A percentile compares a stretch with the other conserved stretches of the same genome.
These are phyloP conservation scores for Drosophila mojavensis DNA, from an alignment of 1,140 invertebrate species.

Conservation along the genomic window DNA sequence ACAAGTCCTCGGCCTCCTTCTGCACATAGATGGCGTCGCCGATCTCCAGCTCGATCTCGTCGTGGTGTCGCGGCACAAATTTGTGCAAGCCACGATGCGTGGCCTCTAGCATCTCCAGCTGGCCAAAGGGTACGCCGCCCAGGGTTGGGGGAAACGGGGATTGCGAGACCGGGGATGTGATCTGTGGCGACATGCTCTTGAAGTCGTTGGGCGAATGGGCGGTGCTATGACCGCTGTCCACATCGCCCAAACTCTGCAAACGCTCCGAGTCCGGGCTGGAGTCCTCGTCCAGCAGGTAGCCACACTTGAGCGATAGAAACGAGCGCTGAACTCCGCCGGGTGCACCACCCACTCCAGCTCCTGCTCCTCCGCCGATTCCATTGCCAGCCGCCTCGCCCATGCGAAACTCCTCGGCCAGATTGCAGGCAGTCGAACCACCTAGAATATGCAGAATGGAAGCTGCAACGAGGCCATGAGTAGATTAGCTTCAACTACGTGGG, in stretches of 20 bases:
- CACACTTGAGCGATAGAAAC: constrained; percentile 90
- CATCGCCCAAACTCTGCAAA: constrained; percentile 89
- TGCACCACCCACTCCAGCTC: constrained; percentile 16
- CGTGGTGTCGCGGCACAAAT: constrained; percentile 96
- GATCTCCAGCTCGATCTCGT: constrained; percentile 98
- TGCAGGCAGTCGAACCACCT: constrained; percentile 69
- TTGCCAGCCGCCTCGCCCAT: constrained; percentile 27
- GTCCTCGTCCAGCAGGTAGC: constrained; percentile 91
- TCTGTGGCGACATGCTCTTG: constrained; percentile 92
- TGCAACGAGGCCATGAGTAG: constrained; percentile 74
- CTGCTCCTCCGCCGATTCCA: background rate
- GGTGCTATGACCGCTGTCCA: constrained; percentile 95
- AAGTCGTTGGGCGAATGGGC: constrained; percentile 94
- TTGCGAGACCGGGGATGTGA: constrained; percentile 85
- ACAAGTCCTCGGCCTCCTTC: constrained; percentile 97
- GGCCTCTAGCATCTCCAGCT: constrained; percentile 95
- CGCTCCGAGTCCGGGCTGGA: constrained; percentile 93
- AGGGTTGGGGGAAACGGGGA: constrained; percentile 85
- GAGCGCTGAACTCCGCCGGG: constrained; percentile 84
- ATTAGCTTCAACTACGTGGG: constrained; percentile 63
- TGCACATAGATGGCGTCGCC: constrained; percentile 98
- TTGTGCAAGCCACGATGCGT: constrained; percentile 98
- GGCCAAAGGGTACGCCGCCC: constrained; percentile 90
- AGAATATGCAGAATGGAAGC: constrained; percentile 84
- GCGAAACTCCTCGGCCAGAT: constrained; percentile 89